Conservation (phyloP, 2,888 invertebrate species). For the Taenaris catops region DNA sequence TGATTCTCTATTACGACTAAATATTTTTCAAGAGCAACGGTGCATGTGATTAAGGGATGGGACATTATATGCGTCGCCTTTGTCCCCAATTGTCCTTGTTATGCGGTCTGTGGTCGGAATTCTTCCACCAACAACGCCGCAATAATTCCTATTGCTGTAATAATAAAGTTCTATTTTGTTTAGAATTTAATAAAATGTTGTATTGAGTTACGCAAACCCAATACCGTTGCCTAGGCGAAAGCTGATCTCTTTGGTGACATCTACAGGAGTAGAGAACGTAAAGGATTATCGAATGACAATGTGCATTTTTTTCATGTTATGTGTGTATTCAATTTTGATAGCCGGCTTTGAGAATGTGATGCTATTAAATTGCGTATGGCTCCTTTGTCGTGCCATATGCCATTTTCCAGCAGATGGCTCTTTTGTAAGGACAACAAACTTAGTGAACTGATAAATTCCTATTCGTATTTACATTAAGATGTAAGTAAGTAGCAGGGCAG, state of each 20-base stretch:
- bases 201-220: constrained; percentile 75
- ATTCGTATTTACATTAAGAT: too few relatives aligned
- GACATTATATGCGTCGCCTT: constrained; percentile 69
- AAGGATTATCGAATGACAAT: constrained; percentile 79
- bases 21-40: constrained; percentile 71
- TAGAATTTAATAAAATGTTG: constrained; percentile 38
- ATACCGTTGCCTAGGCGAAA: constrained; percentile 72
- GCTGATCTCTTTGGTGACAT: constrained; percentile 76
- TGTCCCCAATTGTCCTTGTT: constrained; percentile 62
- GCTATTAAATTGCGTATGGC: constrained; percentile 77
- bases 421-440: constrained; percentile 49
- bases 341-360: constrained; percentile 64
- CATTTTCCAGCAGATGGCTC: constrained; percentile 71
- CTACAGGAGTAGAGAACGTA: constrained; percentile 55
- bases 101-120: constrained; percentile 67
- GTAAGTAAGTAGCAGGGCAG: too few relatives aligned
- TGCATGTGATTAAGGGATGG: constrained; percentile 79
- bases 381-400: constrained; percentile 72
- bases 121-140: constrained; percentile 14
- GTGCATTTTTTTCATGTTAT: constrained; percentile 51
- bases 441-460: constrained; percentile 39
- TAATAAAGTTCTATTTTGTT: constrained; percentile 15
- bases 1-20: constrained; percentile 55
- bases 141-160: constrained; percentile 14
- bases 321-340: constrained; percentile 51